A percentile compares a stretch with the other conserved stretches of the same genome.
Evolutionary conservation across 30 jellyfish, hydroid and myxozoan species (phyloP).

Genomic region (Aurelia sp.): DNA sequence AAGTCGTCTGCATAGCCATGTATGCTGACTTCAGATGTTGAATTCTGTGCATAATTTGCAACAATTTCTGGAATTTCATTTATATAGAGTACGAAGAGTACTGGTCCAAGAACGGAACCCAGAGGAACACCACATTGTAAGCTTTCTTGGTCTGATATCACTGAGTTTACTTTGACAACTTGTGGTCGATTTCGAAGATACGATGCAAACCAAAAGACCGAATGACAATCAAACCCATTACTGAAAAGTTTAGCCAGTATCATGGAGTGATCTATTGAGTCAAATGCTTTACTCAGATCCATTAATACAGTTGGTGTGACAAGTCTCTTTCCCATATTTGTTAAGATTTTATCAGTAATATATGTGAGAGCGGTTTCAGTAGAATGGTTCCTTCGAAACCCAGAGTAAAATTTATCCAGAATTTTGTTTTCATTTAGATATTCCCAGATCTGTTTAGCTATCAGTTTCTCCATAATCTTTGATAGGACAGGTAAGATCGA

Average conservation of each 20-base stretch:
- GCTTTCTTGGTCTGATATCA: slow-evolving; percentile 12
- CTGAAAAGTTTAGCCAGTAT: slow-evolving; percentile 3
- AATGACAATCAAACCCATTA: slow-evolving; percentile 4
- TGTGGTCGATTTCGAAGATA: slow-evolving; percentile 18
- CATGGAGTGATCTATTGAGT: background rate
- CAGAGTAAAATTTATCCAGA: background rate
- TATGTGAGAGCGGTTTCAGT: too few species aligned
- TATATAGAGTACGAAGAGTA: slow-evolving; percentile 1
- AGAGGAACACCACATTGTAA: background rate
- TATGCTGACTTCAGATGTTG: slow-evolving; percentile 24
- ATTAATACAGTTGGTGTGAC: too few species aligned
- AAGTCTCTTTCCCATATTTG: too few species aligned
- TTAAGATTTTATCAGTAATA: too few species aligned
- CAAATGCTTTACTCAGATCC: too few species aligned
- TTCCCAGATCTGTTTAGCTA: slow-evolving; percentile 33
- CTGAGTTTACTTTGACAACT: slow-evolving; percentile 14
- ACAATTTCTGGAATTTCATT: slow-evolving; percentile 3
- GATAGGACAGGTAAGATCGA: slow-evolving; percentile 24
- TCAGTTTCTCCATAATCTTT: slow-evolving; percentile 38
- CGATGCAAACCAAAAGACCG: slow-evolving; percentile 21
- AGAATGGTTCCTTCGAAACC: background rate
- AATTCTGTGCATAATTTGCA: background rate
- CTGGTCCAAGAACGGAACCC: slow-evolving; percentile 10
- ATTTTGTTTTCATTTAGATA: slow-evolving; percentile 1
- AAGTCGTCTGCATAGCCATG: slow-evolving; percentile 20